Evolutionary conservation across 92 coral and sea anemone species (phyloP), one percentile per base, ranked within the genome.

Genomic region (Epizoanthus stellaris): DNA sequence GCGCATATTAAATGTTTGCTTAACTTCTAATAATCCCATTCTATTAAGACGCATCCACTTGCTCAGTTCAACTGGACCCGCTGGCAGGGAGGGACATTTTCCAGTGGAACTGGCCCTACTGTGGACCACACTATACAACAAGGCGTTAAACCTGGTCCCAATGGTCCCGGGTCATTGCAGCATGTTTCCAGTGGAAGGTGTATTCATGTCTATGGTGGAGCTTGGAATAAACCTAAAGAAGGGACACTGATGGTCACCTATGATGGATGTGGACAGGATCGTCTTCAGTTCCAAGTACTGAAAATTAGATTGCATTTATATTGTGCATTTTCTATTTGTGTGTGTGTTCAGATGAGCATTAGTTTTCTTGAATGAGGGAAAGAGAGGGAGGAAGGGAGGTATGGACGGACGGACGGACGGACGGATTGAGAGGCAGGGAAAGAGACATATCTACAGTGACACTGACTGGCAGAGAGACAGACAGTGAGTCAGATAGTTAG

Each of bases 131-230:
- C 99, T 57, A 89, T 88, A 54, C 98, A 93, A 20, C 95, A 90
- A 82, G 99, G 98, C 49, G 91, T 87, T 56, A 86, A 73, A 0
- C 87, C 88, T 3, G 93, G 95, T 11, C 87, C 89, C 5, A 87
- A 89, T 23, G 99, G 99, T 2, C 99, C 99, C 7, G 99, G 99
- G 14, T 96, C 99, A 0, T 82, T 96, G 39, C 96, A 91, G 54
- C 98, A 96, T 14, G 73, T 74, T 14, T 84, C 85, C 3, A 89
- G 92, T 82, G 96, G 94, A 19, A 92, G 85, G 76, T 96, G 99
- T 73, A 39, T 94, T 38, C 98, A 96, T 75, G 91, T 96, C 3
- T 60, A 66, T 15, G 34, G 65, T 2, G 97, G 98, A 36, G 98
- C 92, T 40, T 85, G 3, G 36, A 25, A 14, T 1, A 91, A 86